These are phyloP conservation scores for Pygoscelis antarcticus DNA, from an alignment of 2,113 vertebrate species.

Conservation along the genomic window DNA sequence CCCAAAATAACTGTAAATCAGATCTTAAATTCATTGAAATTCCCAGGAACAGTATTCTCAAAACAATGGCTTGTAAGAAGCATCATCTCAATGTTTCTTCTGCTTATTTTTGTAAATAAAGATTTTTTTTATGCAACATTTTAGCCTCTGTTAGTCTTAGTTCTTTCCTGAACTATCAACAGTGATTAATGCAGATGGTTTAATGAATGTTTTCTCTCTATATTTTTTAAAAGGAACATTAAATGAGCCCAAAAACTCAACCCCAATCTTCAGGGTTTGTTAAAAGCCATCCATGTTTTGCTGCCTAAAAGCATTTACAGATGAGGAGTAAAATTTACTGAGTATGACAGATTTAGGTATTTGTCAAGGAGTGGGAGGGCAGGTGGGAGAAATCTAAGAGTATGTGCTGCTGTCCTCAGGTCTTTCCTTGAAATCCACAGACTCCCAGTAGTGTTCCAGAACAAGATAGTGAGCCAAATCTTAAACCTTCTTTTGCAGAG, in stretches of 20 bases:
- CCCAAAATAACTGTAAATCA: not conserved
- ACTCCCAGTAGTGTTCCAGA: not conserved
- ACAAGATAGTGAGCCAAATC: not conserved
- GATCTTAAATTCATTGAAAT: not conserved
- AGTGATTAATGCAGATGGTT: not conserved
- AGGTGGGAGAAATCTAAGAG: not conserved
- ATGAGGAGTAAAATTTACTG: not conserved
- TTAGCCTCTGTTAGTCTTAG: not conserved
- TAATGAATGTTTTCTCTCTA: not conserved
- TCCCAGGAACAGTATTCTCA: not conserved
- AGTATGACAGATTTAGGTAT: not conserved
- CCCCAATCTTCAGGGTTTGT: not conserved
- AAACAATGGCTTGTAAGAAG: not conserved
- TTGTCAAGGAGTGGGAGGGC: not conserved
- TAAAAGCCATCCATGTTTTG: not conserved
- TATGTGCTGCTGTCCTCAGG: not conserved
- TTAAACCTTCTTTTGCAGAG: not conserved
- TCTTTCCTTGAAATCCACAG: not conserved
- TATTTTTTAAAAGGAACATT: not conserved
- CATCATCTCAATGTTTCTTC: not conserved
- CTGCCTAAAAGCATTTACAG: conserved; percentile 10
- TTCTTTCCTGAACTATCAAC: not conserved
- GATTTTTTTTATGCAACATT: not conserved
- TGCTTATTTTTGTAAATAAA: not conserved
- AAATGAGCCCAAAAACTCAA: not conserved